phyloP scores from a whole-genome alignment of 2,888 invertebrate species.

The Eupithecia subfuscata region DNA sequence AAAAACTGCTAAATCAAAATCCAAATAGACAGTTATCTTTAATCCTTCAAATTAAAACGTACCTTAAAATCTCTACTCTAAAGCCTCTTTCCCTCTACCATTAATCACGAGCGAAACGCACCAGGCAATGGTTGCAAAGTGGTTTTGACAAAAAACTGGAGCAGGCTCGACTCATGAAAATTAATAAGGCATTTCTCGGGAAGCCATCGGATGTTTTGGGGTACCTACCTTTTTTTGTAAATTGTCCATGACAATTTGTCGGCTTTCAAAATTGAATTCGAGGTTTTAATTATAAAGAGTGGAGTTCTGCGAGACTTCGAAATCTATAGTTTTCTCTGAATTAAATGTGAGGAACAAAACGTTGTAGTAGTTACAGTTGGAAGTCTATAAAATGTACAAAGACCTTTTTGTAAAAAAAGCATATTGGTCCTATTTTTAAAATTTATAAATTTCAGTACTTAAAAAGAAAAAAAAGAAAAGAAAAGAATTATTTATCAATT shows the following conservation, averaged over 20 bases:
- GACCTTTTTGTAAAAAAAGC: not conserved
- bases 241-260: slow-evolving; percentile 52
- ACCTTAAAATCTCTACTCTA: not conserved
- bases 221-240: slow-evolving; percentile 48
- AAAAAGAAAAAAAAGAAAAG: too few species aligned
- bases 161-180: slow-evolving; percentile 70
- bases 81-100: not conserved
- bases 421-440: not conserved
- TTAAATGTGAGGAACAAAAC: not conserved
- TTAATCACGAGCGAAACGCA: not conserved
- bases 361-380: too few species aligned
- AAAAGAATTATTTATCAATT: too few species aligned
- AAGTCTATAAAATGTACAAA: not conserved
- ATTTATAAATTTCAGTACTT: not conserved
- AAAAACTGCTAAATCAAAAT: not conserved
- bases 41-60: not conserved
- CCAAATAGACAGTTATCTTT: not conserved
- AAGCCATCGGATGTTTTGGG: slow-evolving; percentile 48
- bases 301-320: not conserved
- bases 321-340: not conserved
- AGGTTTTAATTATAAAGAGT: slow-evolving; percentile 49
- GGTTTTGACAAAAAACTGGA: slow-evolving; percentile 63
- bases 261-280: slow-evolving; percentile 55
- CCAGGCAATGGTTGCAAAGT: slow-evolving; percentile 14
- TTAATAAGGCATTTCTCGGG: slow-evolving; percentile 66